Conservation (phyloP, 2,113 vertebrate genomes). For the Numenius arquata region DNA sequence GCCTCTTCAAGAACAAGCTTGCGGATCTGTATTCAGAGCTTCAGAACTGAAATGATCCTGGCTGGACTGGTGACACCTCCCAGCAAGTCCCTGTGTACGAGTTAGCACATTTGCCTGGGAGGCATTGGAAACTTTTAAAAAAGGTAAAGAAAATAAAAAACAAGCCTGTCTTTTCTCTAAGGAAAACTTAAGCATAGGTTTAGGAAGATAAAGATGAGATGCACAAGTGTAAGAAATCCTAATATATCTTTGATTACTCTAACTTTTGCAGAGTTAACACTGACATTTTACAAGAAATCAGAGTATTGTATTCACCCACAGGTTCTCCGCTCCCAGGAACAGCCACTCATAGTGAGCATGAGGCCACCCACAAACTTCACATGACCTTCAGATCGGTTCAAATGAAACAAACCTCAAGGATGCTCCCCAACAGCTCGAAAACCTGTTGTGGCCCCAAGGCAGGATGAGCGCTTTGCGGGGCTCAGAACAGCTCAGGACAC, state of each 20-base stretch:
- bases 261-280: slow-evolving; percentile 6
- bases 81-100: neutral
- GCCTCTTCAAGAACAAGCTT: neutral
- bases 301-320: neutral
- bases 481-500: neutral
- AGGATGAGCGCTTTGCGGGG: neutral
- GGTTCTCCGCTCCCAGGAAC: neutral
- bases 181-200: neutral
- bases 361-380: neutral
- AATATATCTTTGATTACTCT: slow-evolving; percentile 20
- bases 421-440: neutral
- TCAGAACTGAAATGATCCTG: neutral
- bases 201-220: neutral
- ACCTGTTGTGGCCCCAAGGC: neutral
- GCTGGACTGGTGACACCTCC: neutral
- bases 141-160: neutral
- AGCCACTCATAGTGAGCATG: neutral
- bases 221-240: slow-evolving; percentile 2
- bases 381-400: fast-evolving
- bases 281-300: neutral
- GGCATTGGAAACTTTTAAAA: neutral
- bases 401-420: neutral
- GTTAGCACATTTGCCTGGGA: neutral
- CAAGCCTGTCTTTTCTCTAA: neutral
- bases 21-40: neutral